Base-by-base conservation (phyloP, 1,140 invertebrate genomes). In the Pygmarrhopalites habei region DNA sequence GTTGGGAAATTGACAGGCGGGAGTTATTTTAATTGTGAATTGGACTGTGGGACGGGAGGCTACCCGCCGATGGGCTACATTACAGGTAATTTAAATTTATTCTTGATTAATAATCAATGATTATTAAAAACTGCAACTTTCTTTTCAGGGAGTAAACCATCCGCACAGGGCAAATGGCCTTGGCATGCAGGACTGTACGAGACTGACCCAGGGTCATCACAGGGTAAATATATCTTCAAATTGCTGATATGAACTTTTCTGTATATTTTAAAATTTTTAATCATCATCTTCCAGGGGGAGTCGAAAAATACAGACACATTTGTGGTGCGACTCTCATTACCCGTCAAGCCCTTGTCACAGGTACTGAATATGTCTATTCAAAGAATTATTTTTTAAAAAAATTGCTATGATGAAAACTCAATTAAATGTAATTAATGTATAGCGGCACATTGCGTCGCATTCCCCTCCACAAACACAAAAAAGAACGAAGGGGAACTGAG, bases 141-240 rank as follows among this genome's bases (percentile, higher is more conserved):
- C n/a, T n/a, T n/a, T n/a, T n/a, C n/a, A n/a, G n/a, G n/a, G n/a
- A 61, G 65, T 21, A 26, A 1, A 23, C 21, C 51, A 0, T 62
- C 66, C 0, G 10, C 43, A n/a, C 65, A 58, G 41, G 66, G 66
- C 1, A 68, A 64, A 56, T 68, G 66, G 66, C 66, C 66, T 0
- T 68, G 62, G 62, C 60, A 68, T 58, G 66, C 43, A 35, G 66
- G 66, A 23, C 29, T 68, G 0, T 64, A 68, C 25, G 62, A 68
- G 30, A 43, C 7, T 0, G 59, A 68, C 23, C 51, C 57, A n/a
- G n/a, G n/a, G n/a, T n/a, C n/a, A n/a, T n/a, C n/a, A n/a, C n/a
- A n/a, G n/a, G n/a, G n/a, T n/a, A n/a, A n/a, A n/a, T n/a, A n/a
- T n/a, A n/a, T n/a, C n/a, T n/a, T n/a, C n/a, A n/a, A n/a, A n/a